phyloP scores from a whole-genome alignment of 2,113 vertebrate species.

The Brachirus orientalis region DNA sequence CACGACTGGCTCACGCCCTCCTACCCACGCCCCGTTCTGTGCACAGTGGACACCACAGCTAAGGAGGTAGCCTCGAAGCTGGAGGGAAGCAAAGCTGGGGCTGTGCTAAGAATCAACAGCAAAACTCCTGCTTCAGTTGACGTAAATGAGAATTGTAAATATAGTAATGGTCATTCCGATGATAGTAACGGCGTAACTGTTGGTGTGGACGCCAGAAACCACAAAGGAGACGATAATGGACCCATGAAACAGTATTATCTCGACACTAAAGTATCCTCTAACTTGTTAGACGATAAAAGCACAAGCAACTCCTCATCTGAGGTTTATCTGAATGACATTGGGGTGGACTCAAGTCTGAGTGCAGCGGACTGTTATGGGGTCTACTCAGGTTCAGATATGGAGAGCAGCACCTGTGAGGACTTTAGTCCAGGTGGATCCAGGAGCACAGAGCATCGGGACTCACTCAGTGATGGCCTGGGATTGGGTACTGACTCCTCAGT shows the following conservation, averaged over 20 bases:
- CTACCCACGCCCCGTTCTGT: slow-evolving; percentile 88
- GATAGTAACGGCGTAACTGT: slow-evolving; percentile 15
- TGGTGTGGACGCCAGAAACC: slow-evolving; percentile 27
- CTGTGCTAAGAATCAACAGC: slow-evolving; percentile 78
- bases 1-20: slow-evolving; percentile 82
- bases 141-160: slow-evolving; percentile 36
- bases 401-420: slow-evolving; percentile 80
- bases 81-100: slow-evolving; percentile 79
- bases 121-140: slow-evolving; percentile 50
- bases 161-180: slow-evolving; percentile 28
- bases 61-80: slow-evolving; percentile 84
- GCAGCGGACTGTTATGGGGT: slow-evolving; percentile 62
- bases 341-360: slow-evolving; percentile 48
- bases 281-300: slow-evolving; percentile 55
- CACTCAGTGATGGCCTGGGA: slow-evolving; percentile 68
- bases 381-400: slow-evolving; percentile 75
- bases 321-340: slow-evolving; percentile 62
- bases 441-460: slow-evolving; percentile 68
- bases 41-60: slow-evolving; percentile 88
- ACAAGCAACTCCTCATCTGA: slow-evolving; percentile 71
- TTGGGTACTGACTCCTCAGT: slow-evolving; percentile 81
- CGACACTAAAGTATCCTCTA: slow-evolving; percentile 31
- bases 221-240: slow-evolving; percentile 49
- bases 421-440: slow-evolving; percentile 68
- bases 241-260: slow-evolving; percentile 25